Conservation (phyloP, 2,888 invertebrate genomes). For the Physocephala rufipes region DNA sequence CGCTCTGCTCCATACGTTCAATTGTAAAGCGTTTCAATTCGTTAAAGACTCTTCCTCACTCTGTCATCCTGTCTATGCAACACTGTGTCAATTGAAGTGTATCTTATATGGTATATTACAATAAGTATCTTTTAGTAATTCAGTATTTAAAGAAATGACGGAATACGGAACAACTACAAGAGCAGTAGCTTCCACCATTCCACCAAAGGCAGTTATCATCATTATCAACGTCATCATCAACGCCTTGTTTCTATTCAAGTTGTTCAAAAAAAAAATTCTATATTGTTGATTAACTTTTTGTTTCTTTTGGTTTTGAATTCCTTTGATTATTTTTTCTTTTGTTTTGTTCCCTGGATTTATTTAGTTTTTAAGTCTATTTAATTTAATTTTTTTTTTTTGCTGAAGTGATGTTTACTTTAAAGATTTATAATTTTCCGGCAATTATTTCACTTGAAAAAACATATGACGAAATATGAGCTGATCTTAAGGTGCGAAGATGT, state of each 20-base stretch:
- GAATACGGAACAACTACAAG: not conserved
- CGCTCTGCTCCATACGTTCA: constrained; percentile 30
- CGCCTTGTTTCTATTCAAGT: not conserved
- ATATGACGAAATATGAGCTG: constrained; percentile 56
- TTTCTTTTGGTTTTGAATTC: not conserved
- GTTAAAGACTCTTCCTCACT: not conserved
- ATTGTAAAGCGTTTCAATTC: constrained; percentile 11
- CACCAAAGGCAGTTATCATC: too few relatives aligned
- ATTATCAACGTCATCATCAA: too few relatives aligned
- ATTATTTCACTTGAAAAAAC: constrained; percentile 58
- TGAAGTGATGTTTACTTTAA: constrained; percentile 58
- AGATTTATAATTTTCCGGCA: constrained; percentile 61
- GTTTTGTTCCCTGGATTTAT: constrained; percentile 18
- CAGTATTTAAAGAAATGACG: not conserved
- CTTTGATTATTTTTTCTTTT: constrained; percentile 1
- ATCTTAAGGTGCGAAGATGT: constrained; percentile 4
- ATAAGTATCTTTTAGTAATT: not conserved
- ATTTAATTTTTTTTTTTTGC: not conserved
- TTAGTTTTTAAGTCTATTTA: too few relatives aligned
- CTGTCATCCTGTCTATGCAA: not conserved
- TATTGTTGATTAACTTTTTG: constrained; percentile 8
- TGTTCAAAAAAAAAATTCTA: not conserved
- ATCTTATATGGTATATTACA: constrained; percentile 25
- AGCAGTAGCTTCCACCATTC: not conserved
- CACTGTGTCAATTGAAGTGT: constrained; percentile 32